Base-by-base conservation (phyloP, 2,888 invertebrate genomes). In the Rhopalosiphum nymphaeae region DNA sequence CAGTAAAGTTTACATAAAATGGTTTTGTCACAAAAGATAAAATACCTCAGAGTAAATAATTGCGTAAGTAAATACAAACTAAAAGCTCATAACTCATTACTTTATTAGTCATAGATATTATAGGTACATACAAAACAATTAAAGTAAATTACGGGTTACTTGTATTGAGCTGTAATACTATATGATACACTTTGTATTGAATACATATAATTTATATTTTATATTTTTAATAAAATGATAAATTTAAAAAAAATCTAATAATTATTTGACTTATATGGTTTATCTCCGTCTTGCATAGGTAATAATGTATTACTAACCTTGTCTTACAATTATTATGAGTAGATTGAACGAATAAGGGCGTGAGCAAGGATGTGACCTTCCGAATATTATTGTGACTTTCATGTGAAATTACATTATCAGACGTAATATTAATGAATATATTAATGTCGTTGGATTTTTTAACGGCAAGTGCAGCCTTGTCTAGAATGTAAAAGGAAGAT, bases 361-460 rank as follows among this genome's bases (percentile, higher is more conserved):
- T 94, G 42, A 86, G 90, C 94, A 94, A 94, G 94, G 94, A 94
- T 94, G 42, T 49, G 94, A 94, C 94, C 94, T 94, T 94, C 90
- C 86, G 25, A 94, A 91, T 93, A 91, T 90, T 93, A 85, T 86
- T 90, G 91, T 86, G 49, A 94, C 94, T 94, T 94, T 94, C 86
- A n/a, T 91, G 86, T 86, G 90, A 94, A 86, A 94, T 94, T 91
- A 94, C 94, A 86, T 94, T 89, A 89, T 89, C 88, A 29, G n/a
- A 29, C 56, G 53, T 93, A 88, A 78, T 78, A 53, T 78, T 89
- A 53, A 89, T 78, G 78, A 44, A 56, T 88, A 92, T 44, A n/a
- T n/a, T n/a, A 53, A 53, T 88, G 49, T 46, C 29, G 87, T 67
- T 67, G 49, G 29, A 92, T 42, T 92, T 88, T 29, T 46, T 67